phyloP scores from a whole-genome alignment of 2,113 vertebrate species.

The Miniopterus natalensis region DNA sequence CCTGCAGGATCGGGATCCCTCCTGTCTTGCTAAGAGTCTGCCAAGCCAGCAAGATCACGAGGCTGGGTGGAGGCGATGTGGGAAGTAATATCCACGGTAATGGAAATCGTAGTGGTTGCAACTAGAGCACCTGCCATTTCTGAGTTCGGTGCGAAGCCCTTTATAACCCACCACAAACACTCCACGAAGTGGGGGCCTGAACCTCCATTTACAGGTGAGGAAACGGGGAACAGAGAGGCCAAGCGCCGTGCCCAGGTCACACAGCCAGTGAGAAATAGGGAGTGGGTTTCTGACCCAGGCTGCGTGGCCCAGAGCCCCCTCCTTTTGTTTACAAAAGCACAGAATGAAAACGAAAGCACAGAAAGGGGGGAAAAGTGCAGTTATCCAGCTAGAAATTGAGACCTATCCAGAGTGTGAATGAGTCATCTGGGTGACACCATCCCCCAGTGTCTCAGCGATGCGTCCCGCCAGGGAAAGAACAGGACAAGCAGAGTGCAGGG shows the following conservation, averaged over 20 bases:
- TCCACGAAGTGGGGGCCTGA: accelerated
- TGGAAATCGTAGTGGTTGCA: accelerated
- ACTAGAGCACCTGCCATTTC: not conserved
- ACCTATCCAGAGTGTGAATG: not conserved
- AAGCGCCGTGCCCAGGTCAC: not conserved
- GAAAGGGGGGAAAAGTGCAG: not conserved
- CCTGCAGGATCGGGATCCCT: not conserved
- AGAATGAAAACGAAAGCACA: not conserved
- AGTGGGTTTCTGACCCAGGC: not conserved
- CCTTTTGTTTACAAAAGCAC: not conserved
- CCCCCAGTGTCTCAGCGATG: not conserved
- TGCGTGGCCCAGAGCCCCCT: not conserved
- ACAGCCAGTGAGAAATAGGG: not conserved
- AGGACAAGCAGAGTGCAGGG: not conserved
- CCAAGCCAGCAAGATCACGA: not conserved
- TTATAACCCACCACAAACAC: accelerated
- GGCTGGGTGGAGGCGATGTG: not conserved
- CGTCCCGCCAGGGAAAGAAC: not conserved
- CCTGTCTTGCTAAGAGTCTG: not conserved
- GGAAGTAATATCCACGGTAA: accelerated
- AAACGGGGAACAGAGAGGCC: not conserved
- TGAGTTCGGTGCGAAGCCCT: not conserved
- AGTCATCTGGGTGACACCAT: not conserved
- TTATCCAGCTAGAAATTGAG: not conserved
- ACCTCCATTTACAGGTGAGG: not conserved